Conservation (phyloP, 1,140 invertebrate genomes). For the Diachasmimorpha longicaudata region DNA sequence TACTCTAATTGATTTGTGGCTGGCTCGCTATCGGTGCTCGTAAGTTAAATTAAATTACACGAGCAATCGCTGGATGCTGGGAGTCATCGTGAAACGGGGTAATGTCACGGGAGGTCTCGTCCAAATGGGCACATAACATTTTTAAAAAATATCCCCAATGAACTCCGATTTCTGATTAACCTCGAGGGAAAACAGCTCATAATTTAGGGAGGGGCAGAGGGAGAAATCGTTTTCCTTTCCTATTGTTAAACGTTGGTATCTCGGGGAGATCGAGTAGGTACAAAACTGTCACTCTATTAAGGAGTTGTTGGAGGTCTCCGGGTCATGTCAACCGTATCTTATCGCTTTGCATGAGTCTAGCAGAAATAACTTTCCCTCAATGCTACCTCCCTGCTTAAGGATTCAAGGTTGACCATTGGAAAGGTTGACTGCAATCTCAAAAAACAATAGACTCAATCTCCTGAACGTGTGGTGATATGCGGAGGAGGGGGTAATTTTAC, state of each 20-base stretch:
- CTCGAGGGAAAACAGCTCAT: background rate
- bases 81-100: constrained; percentile 1
- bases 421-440: background rate
- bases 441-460: background rate
- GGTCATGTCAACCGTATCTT: constrained; percentile 14
- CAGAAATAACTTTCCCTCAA: background rate
- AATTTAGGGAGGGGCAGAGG: background rate
- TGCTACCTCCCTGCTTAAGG: background rate
- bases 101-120: constrained; percentile 25
- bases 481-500: background rate
- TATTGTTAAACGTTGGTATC: constrained; percentile 27
- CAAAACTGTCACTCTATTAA: constrained; percentile 40
- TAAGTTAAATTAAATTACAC: constrained; percentile 59
- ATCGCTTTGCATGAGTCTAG: constrained; percentile 1
- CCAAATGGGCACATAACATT: background rate
- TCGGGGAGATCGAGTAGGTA: constrained; percentile 37
- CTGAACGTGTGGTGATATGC: background rate
- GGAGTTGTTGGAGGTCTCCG: constrained; percentile 27
- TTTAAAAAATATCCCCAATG: background rate
- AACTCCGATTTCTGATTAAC: background rate
- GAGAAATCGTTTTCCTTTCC: background rate
- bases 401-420: background rate
- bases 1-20: constrained; percentile 58
- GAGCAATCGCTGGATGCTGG: constrained; percentile 31
- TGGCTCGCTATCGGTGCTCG: constrained; percentile 42